Percentiles rank a stretch among this genome's conserved stretches.
Conservation (phyloP, 2,888 invertebrate genomes). For the Melikaiella ostensackeni region DNA sequence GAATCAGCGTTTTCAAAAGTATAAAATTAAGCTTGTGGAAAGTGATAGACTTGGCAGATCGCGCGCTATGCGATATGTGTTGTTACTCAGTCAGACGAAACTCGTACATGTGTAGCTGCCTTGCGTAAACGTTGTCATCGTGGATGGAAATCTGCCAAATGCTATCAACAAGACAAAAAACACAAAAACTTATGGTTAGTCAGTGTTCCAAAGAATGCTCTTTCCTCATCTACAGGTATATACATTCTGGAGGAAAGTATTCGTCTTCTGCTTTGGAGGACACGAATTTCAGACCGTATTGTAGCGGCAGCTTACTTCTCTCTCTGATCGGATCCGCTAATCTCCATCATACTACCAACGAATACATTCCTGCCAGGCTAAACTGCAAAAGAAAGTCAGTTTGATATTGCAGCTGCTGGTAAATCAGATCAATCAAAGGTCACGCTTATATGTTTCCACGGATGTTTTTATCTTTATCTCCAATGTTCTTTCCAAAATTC, state of each 20-base stretch:
- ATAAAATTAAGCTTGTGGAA: neutral
- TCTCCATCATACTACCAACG: conserved; percentile 40
- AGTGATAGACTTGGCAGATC: conserved; percentile 57
- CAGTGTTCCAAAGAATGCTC: conserved; percentile 57
- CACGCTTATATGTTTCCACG: neutral
- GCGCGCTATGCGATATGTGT: conserved; percentile 66
- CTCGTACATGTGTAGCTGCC: conserved; percentile 94
- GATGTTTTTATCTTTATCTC: neutral
- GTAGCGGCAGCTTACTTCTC: conserved; percentile 1
- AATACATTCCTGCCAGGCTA: conserved; percentile 65
- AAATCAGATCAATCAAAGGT: conserved; percentile 40
- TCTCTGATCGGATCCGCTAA: conserved; percentile 6
- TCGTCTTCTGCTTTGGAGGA: conserved; percentile 37
- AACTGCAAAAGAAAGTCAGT: conserved; percentile 65
- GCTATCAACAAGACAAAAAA: conserved; percentile 81
- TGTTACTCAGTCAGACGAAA: conserved; percentile 72
- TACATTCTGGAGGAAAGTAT: conserved; percentile 47
- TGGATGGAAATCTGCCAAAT: conserved; percentile 89
- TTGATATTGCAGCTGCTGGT: conserved; percentile 65
- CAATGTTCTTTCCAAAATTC: neutral
- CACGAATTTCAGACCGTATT: conserved; percentile 3
- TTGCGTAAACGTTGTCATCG: conserved; percentile 89
- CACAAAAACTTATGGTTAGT: conserved; percentile 68
- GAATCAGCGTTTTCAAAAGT: neutral
- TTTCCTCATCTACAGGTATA: conserved; percentile 53